These are phyloP conservation scores for Limnephilus auricula DNA, from an alignment of 2,888 invertebrate genomes.

Conservation along the genomic window DNA sequence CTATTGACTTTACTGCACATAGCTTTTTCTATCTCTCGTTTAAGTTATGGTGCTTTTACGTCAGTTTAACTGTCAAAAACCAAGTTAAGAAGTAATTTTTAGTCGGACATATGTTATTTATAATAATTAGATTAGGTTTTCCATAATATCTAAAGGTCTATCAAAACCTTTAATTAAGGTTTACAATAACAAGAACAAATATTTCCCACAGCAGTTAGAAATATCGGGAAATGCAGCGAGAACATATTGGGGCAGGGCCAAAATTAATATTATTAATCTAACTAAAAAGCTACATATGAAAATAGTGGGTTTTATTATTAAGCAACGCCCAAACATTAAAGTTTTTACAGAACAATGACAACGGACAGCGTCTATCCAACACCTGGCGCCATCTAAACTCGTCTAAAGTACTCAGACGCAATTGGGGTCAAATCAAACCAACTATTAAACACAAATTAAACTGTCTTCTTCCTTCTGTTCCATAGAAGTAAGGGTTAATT, in stretches of 20 bases:
- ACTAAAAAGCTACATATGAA: not conserved
- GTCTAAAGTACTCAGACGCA: constrained; percentile 2
- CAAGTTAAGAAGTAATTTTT: too few species aligned
- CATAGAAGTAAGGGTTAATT: not conserved
- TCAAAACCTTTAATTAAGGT: not conserved
- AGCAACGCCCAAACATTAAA: not conserved
- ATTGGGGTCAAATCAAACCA: not conserved
- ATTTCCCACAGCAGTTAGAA: too few species aligned
- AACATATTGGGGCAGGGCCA: not conserved
- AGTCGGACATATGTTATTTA: too few species aligned
- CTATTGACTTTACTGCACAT: too few species aligned
- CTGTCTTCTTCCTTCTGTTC: not conserved
- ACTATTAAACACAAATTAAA: not conserved
- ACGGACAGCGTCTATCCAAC: not conserved
- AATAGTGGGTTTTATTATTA: not conserved
- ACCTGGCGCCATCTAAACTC: constrained; percentile 22
- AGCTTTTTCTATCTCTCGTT: too few species aligned
- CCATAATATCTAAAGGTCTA: not conserved
- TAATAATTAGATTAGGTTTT: too few species aligned
- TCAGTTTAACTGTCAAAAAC: too few species aligned
- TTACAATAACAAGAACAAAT: too few species aligned
- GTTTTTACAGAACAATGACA: not conserved
- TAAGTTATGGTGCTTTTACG: too few species aligned
- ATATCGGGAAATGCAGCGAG: not conserved
- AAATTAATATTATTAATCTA: not conserved